phyloP scores from a whole-genome alignment of 2,797 vertebrate genomes.

The Myotis myotis region DNA sequence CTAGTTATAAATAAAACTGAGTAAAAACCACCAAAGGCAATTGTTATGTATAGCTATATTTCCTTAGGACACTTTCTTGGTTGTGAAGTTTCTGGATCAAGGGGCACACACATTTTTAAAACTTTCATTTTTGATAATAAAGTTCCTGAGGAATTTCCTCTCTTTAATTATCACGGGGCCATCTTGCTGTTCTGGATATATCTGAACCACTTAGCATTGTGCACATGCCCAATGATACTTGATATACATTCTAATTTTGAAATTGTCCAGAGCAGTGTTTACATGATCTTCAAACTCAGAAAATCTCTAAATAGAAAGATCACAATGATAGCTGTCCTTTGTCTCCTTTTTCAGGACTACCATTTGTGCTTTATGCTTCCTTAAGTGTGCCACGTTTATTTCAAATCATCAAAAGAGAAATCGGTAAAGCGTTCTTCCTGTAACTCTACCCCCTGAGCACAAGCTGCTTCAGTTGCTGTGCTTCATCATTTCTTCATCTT shows the following conservation, averaged over 20 bases:
- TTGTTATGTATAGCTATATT: background rate
- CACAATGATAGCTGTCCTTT: background rate
- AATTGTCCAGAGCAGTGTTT: conserved; percentile 43
- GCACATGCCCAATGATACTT: background rate
- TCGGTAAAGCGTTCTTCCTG: background rate
- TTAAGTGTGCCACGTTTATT: background rate
- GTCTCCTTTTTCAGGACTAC: background rate
- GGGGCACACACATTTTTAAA: background rate
- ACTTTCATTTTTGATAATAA: background rate
- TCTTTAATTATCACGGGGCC: background rate
- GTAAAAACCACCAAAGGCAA: background rate
- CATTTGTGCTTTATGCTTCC: background rate
- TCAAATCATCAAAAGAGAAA: background rate
- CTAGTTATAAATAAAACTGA: conserved; percentile 6
- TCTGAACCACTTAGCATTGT: background rate
- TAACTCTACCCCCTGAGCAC: background rate
- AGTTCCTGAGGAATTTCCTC: background rate
- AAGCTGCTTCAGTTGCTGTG: background rate
- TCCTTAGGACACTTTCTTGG: background rate
- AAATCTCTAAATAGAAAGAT: conserved; percentile 28
- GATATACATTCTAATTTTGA: conserved; percentile 61
- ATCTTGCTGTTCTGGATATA: conserved; percentile 25
- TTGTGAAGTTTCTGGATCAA: background rate
- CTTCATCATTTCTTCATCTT: background rate
- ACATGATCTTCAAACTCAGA: background rate